Evolutionary conservation across 2,113 vertebrate species (phyloP).

Genomic region (Anarrhichthys ocellatus): DNA sequence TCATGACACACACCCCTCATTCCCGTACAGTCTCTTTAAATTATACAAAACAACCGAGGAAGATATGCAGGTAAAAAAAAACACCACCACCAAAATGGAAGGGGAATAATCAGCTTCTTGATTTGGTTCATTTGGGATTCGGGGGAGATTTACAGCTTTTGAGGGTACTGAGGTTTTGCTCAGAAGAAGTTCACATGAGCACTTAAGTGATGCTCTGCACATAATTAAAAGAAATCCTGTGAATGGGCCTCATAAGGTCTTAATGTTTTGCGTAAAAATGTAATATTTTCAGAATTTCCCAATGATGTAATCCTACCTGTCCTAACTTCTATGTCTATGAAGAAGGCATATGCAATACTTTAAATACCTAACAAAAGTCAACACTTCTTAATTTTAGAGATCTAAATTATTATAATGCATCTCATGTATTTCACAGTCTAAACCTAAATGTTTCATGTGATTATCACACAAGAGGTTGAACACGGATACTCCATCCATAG

Average conservation of each 20-base stretch:
- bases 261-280: background rate
- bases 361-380: background rate
- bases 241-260: background rate
- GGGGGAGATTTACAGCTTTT: slow-evolving; percentile 14
- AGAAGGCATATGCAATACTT: background rate
- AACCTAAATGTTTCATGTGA: background rate
- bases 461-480: background rate
- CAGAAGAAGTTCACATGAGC: slow-evolving; percentile 20
- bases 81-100: slow-evolving; percentile 21
- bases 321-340: background rate
- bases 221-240: background rate
- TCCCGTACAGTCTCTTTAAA: slow-evolving; percentile 93
- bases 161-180: slow-evolving; percentile 27
- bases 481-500: background rate
- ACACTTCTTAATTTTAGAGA: background rate
- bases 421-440: background rate
- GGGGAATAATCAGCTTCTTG: slow-evolving; percentile 47
- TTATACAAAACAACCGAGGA: slow-evolving; percentile 88
- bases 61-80: slow-evolving; percentile 73
- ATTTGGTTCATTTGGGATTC: slow-evolving; percentile 56
- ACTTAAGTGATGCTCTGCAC: background rate
- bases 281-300: background rate
- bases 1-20: slow-evolving; percentile 90
- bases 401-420: background rate
- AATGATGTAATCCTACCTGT: background rate